Evolutionary conservation across 2,113 vertebrate genomes (phyloP).

Genomic region (Bubo bubo): DNA sequence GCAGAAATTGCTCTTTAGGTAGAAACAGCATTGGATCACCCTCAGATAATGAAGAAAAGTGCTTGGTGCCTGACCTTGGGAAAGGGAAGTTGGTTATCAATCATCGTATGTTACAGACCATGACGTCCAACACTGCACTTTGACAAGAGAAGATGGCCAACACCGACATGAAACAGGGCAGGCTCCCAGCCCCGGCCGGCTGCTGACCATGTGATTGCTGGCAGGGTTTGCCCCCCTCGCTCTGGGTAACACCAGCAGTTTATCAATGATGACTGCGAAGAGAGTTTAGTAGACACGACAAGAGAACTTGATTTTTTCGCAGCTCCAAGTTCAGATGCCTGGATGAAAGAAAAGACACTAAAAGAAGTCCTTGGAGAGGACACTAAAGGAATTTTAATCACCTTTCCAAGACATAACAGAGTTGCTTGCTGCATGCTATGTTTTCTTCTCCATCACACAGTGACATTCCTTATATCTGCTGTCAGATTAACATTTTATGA

Average conservation of each 20-base stretch:
- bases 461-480: not conserved
- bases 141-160: not conserved
- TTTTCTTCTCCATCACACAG: not conserved
- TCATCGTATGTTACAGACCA: not conserved
- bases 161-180: not conserved
- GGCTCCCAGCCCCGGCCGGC: not conserved
- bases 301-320: not conserved
- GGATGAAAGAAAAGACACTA: not conserved
- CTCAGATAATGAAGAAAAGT: not conserved
- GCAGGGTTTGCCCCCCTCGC: rapidly evolving
- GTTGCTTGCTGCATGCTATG: not conserved
- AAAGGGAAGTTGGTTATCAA: not conserved
- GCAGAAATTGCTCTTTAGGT: not conserved
- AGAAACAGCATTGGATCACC: not conserved
- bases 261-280: rapidly evolving
- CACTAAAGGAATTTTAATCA: not conserved
- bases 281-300: not conserved
- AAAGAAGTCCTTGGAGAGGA: not conserved
- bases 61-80: not conserved
- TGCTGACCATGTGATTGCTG: not conserved
- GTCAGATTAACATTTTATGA: not conserved
- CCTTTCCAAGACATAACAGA: not conserved
- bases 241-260: not conserved
- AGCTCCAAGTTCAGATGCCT: not conserved
- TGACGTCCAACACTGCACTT: not conserved